These are phyloP conservation scores for Sardinella longiceps DNA, from an alignment of 2,797 vertebrate species.

Conservation along the genomic window DNA sequence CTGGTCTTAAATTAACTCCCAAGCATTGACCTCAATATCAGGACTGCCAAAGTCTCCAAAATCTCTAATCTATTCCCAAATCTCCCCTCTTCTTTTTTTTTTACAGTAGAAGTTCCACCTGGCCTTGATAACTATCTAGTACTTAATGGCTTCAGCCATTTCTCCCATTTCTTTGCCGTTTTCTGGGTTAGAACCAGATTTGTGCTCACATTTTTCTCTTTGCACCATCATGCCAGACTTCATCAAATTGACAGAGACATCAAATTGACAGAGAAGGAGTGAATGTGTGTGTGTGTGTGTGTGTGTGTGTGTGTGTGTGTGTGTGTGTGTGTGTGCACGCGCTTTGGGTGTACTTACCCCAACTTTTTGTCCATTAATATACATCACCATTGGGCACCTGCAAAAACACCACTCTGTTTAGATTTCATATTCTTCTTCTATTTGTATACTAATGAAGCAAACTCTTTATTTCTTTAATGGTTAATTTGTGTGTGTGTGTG, in stretches of 20 bases:
- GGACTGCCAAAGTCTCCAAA: not conserved
- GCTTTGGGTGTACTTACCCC: not conserved
- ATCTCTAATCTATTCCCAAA: not conserved
- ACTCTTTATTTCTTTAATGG: not conserved
- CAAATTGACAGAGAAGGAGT: too few relatives aligned
- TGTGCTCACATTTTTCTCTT: too few relatives aligned
- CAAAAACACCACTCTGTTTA: not conserved
- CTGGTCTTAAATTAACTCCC: not conserved
- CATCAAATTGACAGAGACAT: too few relatives aligned
- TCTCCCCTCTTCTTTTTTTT: not conserved
- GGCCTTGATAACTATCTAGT: not conserved
- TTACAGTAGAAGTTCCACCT: not conserved
- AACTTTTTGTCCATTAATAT: slow-evolving; percentile 35
- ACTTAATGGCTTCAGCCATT: too few relatives aligned
- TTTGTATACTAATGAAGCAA: not conserved
- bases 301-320: not conserved
- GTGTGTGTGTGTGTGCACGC: too few relatives aligned
- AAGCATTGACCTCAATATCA: not conserved
- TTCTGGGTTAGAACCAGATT: too few relatives aligned
- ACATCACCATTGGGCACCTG: slow-evolving; percentile 46
- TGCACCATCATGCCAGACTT: too few relatives aligned
- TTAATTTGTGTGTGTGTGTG: not conserved
- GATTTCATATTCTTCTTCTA: not conserved
- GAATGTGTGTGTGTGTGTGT: not conserved
- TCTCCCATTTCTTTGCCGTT: too few relatives aligned